Evolutionary conservation across 2,888 invertebrate genomes (phyloP), one percentile per base, ranked within the genome.

Genomic region (Cordylochernes scorpioides): DNA sequence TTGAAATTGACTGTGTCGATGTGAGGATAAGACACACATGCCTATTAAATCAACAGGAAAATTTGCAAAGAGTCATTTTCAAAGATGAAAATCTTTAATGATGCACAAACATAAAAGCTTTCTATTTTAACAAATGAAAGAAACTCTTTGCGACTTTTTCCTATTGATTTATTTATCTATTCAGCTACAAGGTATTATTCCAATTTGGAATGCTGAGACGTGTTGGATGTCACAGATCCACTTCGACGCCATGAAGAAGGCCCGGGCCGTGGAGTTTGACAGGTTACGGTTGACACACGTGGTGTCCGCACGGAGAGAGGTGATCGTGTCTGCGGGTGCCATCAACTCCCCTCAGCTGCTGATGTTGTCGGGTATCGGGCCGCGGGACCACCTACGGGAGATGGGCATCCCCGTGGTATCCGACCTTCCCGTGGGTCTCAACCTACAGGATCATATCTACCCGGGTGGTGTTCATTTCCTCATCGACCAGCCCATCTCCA

Each of bases 261-360:
- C 78, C 1, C 73, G 69, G 48, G 80, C 80, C 1, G 68, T 82
- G 0, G 73, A 77, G 47, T 74, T 78, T 44, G 54, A 71, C 3
- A 62, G 72, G 25, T 67, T 72, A 29, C 68, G 68, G 27, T 66
- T 68, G 53, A 48, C 71, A 1, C 65, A 69, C 44, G 61, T 71
- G 27, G 65, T 78, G 2, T 57, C 69, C 33, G 77, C 80, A 1
- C 63, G 62, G 17, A 78, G 72, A 49, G 84, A 84, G 51, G 72
- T 94, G 0, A 72, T 94, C 27, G 48, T 94, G 2, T 75, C 78
- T 1, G 82, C 71, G 0, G 94, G 94, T 1, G 65, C 88, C 0
- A 64, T 97, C 1, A 88, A 86, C 49, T 74, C 86, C 0, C 82
- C 94, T 0, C 91, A 97, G 49, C 47, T 94, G 3, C 53, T 94